Conservation (phyloP, 1,140 invertebrate genomes). For the Panulirus ornatus region DNA sequence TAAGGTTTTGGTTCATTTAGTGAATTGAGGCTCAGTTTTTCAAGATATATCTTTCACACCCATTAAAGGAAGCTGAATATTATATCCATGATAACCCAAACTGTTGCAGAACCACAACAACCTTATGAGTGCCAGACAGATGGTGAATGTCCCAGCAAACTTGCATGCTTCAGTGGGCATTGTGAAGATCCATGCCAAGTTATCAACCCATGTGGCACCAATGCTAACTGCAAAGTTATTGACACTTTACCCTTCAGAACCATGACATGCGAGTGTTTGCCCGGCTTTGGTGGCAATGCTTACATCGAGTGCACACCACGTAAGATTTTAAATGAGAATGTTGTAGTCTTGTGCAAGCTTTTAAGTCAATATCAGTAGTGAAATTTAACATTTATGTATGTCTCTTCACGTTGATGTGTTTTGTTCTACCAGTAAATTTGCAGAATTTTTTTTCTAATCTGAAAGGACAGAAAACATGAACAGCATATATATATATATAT, state of each 20-base stretch:
- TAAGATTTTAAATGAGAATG: slow-evolving; percentile 78
- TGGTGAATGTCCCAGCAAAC: slow-evolving; percentile 87
- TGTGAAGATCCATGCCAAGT: slow-evolving; percentile 86
- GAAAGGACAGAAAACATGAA: no score
- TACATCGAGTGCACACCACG: slow-evolving; percentile 87
- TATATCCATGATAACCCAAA: no score
- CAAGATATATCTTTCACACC: no score
- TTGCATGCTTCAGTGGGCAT: slow-evolving; percentile 88
- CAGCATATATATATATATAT: no score
- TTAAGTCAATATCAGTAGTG: neutral
- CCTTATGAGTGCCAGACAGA: slow-evolving; percentile 90
- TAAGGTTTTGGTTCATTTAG: no score
- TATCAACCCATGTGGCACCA: slow-evolving; percentile 79
- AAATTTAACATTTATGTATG: no score
- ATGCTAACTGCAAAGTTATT: slow-evolving; percentile 77
- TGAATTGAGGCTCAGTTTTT: no score
- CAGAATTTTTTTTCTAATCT: no score
- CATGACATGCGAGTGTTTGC: slow-evolving; percentile 90
- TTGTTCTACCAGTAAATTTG: no score
- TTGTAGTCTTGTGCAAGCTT: neutral
- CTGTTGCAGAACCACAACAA: no score
- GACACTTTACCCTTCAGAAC: slow-evolving; percentile 81
- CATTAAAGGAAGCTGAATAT: no score
- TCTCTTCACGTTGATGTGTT: no score
- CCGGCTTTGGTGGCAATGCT: slow-evolving; percentile 89